Evolutionary conservation across 2,888 invertebrate genomes (phyloP), one percentile per base, ranked within the genome.

Genomic region (Scaptomyza cyrtandrae): DNA sequence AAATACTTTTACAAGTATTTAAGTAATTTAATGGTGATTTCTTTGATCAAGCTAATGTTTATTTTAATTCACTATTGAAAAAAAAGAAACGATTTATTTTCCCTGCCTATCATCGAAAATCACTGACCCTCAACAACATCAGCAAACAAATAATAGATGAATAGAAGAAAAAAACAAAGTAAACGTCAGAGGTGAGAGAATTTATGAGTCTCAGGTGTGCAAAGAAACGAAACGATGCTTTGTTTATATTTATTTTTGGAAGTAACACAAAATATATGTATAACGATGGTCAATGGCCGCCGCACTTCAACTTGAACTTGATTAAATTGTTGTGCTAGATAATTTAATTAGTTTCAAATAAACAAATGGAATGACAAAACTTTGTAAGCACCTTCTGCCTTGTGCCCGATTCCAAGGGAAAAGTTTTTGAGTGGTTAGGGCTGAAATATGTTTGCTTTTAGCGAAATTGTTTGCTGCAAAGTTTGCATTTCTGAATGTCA

Each of bases 231-330:
- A 52, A 61, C n/a, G 14, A 49, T 50, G 53, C 41, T 62, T 73
- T 81, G 67, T 74, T 72, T 80, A 57, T 77, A 35, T 80, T 86
- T 80, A 62, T 61, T 80, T 71, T 33, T 45, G 53, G 45, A 55
- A 69, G 59, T 35, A 54, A 64, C 56, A 64, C 27, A 41, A 29
- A 72, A 59, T 67, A 37, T 3, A 41, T 9, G 41, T 37, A 37
- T 19, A 19, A 19, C 2, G 19, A 19, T n/a, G n/a, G 41, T 43
- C 65, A 69, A 53, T 68, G 68, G 16, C 61, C 48, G 16, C 61
- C 48, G 37, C 59, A 68, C 59, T 75, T 86, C 67, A 83, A 83
- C 83, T 88, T 83, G 83, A 83, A 83, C 83, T 83, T 83, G 83
- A 79, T 69, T 56, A 66, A 57, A 71, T 54, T 75, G 53, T 64